These are phyloP conservation scores for Gallirallus australis DNA, from an alignment of 2,797 vertebrate species.

Conservation along the genomic window DNA sequence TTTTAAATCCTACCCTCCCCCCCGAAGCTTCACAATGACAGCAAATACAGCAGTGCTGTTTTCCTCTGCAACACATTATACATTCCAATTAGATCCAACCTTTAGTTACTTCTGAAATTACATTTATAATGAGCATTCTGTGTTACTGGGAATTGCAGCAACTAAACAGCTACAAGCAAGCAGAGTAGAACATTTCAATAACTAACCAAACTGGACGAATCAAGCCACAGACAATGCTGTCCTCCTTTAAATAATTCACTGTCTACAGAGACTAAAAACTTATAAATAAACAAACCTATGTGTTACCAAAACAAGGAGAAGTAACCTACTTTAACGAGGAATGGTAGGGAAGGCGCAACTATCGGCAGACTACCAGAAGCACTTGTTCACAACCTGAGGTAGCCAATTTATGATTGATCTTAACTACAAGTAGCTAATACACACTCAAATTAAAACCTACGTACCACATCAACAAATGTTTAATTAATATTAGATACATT, in stretches of 20 bases:
- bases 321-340: neutral
- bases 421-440: neutral
- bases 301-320: neutral
- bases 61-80: neutral
- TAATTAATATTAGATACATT: neutral
- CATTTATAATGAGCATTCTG: neutral
- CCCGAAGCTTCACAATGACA: neutral
- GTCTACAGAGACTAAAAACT: neutral
- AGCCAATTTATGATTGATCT: neutral
- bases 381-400: neutral
- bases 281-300: neutral
- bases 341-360: neutral
- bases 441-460: neutral
- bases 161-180: neutral
- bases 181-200: neutral
- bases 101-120: constrained; percentile 26
- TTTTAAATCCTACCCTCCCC: neutral
- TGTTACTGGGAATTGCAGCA: neutral
- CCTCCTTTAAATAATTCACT: neutral
- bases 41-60: neutral
- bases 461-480: neutral
- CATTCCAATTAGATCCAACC: constrained; percentile 12
- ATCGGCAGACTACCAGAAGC: neutral
- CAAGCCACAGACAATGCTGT: neutral
- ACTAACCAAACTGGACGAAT: neutral